Base-by-base conservation (phyloP, 2,797 vertebrate species). In the Echeneis naucrates region DNA sequence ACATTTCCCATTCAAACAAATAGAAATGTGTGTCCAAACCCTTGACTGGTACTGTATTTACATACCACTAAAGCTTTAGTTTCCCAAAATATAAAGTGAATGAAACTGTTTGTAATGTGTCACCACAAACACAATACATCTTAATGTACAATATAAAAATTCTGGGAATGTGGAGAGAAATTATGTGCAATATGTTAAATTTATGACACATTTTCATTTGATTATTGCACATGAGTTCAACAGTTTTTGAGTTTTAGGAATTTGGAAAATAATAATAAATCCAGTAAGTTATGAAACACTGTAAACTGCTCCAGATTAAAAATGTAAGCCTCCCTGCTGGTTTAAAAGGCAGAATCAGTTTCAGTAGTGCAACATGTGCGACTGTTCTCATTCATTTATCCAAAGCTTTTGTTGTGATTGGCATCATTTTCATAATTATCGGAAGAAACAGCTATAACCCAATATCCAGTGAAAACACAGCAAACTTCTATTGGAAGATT, bases 31-130 rank as follows among this genome's bases (percentile, higher is more conserved):
- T n/a, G n/a, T n/a, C n/a, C n/a, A n/a, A n/a, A n/a, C n/a, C n/a
- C n/a, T n/a, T n/a, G n/a, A n/a, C n/a, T n/a, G n/a, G n/a, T n/a
- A n/a, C n/a, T n/a, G n/a, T n/a, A 17, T 45, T 30, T n/a, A 68
- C 33, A 24, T 63, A 53, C 48, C 47, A 30, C 13, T 23, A 42
- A 72, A 62, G 24, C 53, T 27, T 57, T 1, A 42, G 19, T 50
- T 67, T 76, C 38, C 50, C 17, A 13, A 58, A 58, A 16, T 63
- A 35, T 52, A 16, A 47, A 16, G 17, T 27, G 35, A 27, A 17
- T 55, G 47, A 51, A 50, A 62, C 56, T 54, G 55, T 30, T 53
- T 42, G 37, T 16, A 44, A 7, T 33, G 21, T 19, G 30, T 53
- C 42, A 24, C 44, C 14, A 8, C 17, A 27, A 38, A 26, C 7